These are phyloP conservation scores for Loris lydekkerianus DNA, from an alignment of 2,797 vertebrate genomes.

Conservation along the genomic window DNA sequence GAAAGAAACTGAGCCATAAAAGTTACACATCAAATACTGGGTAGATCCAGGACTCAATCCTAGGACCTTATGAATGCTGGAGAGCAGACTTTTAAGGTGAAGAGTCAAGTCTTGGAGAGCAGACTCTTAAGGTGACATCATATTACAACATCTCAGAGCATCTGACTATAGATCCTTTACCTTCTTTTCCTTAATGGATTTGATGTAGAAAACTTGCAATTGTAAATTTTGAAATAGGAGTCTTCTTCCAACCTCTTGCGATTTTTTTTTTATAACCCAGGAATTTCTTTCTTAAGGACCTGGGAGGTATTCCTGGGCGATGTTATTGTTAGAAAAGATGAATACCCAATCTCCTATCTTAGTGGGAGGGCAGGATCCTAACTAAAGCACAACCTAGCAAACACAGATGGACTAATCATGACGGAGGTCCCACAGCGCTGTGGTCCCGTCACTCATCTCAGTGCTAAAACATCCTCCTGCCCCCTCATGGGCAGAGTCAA, in stretches of 20 bases:
- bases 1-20: background rate
- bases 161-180: background rate
- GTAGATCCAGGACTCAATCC: background rate
- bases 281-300: background rate
- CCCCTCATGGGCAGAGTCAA: background rate
- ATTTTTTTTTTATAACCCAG: background rate
- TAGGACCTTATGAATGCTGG: background rate
- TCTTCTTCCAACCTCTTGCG: background rate
- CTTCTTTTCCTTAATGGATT: background rate
- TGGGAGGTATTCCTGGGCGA: background rate
- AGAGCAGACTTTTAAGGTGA: background rate
- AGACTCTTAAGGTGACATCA: background rate
- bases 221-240: background rate
- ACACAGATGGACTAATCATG: background rate
- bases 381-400: background rate
- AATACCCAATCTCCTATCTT: background rate
- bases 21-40: background rate
- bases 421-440: background rate
- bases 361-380: background rate
- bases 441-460: background rate
- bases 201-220: background rate
- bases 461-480: background rate
- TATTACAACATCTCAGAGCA: background rate
- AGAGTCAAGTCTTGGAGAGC: background rate
- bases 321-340: background rate